Conservation (phyloP, 35 echinoderm and acorn worm species). For the Ptychodera flava region DNA sequence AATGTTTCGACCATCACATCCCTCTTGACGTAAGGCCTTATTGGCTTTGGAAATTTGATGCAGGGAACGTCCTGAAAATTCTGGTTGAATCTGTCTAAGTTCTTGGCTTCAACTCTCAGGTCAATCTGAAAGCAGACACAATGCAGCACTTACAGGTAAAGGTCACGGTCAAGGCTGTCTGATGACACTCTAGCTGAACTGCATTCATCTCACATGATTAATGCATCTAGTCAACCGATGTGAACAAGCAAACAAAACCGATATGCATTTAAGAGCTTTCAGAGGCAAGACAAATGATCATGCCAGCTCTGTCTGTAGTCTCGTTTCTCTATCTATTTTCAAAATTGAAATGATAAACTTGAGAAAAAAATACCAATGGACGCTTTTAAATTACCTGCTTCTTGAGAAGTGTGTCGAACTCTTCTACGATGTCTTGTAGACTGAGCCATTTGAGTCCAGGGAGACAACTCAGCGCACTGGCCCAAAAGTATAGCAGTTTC, state of each 20-base stretch:
- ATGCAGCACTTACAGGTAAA: too few relatives aligned
- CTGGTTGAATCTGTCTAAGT: slow-evolving; percentile 69
- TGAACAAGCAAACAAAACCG: too few relatives aligned
- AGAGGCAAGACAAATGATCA: too few relatives aligned
- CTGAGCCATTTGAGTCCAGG: slow-evolving; percentile 93
- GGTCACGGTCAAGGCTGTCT: too few relatives aligned
- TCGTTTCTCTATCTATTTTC: too few relatives aligned
- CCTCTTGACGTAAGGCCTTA: slow-evolving; percentile 74
- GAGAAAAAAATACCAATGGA: too few relatives aligned
- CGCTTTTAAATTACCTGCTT: slow-evolving; percentile 83
- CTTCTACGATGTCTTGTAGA: slow-evolving; percentile 55
- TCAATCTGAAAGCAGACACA: slow-evolving; percentile 82
- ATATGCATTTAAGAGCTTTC: too few relatives aligned
- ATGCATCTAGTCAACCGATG: too few relatives aligned
- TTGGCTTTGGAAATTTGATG: slow-evolving; percentile 70
- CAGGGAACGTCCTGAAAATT: slow-evolving; percentile 55
- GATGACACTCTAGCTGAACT: too few relatives aligned
- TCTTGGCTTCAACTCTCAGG: slow-evolving; percentile 72
- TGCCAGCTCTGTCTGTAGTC: too few relatives aligned
- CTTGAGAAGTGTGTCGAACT: slow-evolving; percentile 93
- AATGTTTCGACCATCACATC: slow-evolving; percentile 90
- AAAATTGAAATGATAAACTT: too few relatives aligned
- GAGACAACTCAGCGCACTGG: slow-evolving; percentile 35
- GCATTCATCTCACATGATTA: too few relatives aligned
- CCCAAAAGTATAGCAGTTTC: slow-evolving; percentile 43